Evolutionary conservation across 1,140 invertebrate genomes (phyloP).

Genomic region (Tetragonula clypearis): DNA sequence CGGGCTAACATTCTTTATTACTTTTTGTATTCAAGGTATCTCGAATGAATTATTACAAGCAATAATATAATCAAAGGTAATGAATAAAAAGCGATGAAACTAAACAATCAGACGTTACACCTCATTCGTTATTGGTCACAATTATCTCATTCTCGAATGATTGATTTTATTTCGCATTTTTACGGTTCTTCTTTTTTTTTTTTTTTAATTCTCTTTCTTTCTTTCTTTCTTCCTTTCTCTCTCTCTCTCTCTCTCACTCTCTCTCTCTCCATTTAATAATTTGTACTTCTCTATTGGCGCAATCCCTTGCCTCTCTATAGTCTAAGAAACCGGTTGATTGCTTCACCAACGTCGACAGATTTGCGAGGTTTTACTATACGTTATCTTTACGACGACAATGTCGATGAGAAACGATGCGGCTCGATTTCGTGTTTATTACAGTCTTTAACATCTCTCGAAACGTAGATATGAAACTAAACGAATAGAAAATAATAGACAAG

Average conservation of each 20-base stretch:
- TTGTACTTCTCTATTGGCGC: constrained; percentile 75
- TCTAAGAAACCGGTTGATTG: constrained; percentile 69
- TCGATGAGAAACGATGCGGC: constrained; percentile 66
- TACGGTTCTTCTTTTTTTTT: constrained; percentile 35
- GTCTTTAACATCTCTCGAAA: constrained; percentile 16
- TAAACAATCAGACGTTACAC: constrained; percentile 71
- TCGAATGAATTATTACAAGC: constrained; percentile 73
- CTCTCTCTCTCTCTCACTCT: constrained; percentile 14
- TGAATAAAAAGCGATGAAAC: constrained; percentile 73
- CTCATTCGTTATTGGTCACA: constrained; percentile 71
- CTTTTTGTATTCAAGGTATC: constrained; percentile 74
- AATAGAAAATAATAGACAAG: not conserved
- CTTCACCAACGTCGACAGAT: constrained; percentile 69
- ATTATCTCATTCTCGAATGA: constrained; percentile 68
- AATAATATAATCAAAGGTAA: constrained; percentile 72
- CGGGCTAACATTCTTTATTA: constrained; percentile 70
- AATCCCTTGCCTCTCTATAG: constrained; percentile 66
- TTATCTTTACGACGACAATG: constrained; percentile 66
- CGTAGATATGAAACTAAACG: not conserved
- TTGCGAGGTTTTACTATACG: constrained; percentile 70
- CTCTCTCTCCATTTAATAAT: constrained; percentile 65
- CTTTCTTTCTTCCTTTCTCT: constrained; percentile 11
- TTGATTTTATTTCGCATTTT: constrained; percentile 68
- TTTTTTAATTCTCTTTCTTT: not conserved
- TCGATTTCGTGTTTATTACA: constrained; percentile 54